These are phyloP conservation scores for Recurvirostra avosetta DNA, from an alignment of 2,113 vertebrate species.

Conservation along the genomic window DNA sequence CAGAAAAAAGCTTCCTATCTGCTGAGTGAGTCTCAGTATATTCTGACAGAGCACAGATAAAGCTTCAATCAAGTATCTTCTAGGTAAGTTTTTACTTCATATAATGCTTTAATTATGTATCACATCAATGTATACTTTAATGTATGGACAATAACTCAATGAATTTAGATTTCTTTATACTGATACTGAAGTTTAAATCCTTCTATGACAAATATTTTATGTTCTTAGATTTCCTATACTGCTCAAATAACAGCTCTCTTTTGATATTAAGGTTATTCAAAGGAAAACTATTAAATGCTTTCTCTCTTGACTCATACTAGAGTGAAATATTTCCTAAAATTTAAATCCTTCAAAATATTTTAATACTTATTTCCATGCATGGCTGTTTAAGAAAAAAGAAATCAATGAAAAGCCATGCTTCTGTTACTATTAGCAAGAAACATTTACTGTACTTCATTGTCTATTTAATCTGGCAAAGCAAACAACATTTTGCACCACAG, in stretches of 20 bases:
- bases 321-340: conserved; percentile 10
- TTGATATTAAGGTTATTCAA: not conserved
- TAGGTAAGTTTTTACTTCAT: conserved; percentile 76
- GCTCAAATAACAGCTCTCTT: conserved; percentile 20
- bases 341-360: not conserved
- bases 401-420: not conserved
- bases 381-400: not conserved
- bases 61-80: conserved; percentile 65
- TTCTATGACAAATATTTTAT: conserved; percentile 8
- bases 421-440: not conserved
- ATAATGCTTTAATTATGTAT: not conserved
- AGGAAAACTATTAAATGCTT: not conserved
- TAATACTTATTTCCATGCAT: not conserved
- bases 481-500: conserved; percentile 13
- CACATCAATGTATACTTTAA: not conserved
- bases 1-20: conserved; percentile 64
- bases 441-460: conserved; percentile 27
- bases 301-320: not conserved
- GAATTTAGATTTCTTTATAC: conserved; percentile 33
- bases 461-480: conserved; percentile 15
- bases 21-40: conserved; percentile 45
- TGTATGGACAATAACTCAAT: not conserved
- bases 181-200: conserved; percentile 37
- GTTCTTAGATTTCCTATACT: conserved; percentile 24
- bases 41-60: conserved; percentile 65